Percentiles rank a stretch among this genome's conserved stretches.
phyloP scores from a whole-genome alignment of 2,797 vertebrate genomes.

The Spatula clypeata region DNA sequence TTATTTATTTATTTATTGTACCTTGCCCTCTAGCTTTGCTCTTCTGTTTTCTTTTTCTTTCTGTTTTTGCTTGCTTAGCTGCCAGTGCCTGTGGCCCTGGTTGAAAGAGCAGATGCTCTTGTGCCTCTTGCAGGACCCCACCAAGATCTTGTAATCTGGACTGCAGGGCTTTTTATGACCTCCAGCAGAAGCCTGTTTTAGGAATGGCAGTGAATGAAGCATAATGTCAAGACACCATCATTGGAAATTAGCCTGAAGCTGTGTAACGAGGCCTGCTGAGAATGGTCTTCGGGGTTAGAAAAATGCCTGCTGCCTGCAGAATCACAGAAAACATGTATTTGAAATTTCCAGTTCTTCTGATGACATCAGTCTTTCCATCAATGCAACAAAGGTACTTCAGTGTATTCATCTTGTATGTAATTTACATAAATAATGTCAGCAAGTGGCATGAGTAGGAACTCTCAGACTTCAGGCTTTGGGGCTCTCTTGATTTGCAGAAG shows the following conservation, averaged over 20 bases:
- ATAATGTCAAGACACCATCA: background rate
- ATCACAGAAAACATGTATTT: background rate
- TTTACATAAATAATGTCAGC: background rate
- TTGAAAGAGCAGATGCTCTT: background rate
- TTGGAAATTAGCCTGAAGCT: background rate
- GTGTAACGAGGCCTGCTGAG: background rate
- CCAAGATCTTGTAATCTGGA: background rate
- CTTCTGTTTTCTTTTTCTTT: background rate
- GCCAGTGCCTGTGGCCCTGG: background rate
- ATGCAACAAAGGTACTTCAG: background rate
- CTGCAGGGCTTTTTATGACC: background rate
- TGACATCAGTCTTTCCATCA: background rate
- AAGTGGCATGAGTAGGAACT: background rate
- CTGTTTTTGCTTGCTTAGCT: background rate
- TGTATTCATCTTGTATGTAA: rapidly evolving
- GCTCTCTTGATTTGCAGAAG: background rate
- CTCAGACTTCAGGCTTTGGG: background rate
- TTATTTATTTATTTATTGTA: background rate
- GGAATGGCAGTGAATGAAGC: background rate
- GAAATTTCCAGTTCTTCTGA: background rate
- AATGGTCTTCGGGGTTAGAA: background rate
- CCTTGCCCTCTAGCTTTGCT: background rate
- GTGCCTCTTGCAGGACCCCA: background rate
- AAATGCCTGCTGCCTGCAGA: background rate
- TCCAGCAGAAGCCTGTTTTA: background rate